A percentile compares a stretch with the other conserved stretches of the same genome.
Evolutionary conservation across 1,140 invertebrate genomes (phyloP).

Genomic region (Nebria ingens): DNA sequence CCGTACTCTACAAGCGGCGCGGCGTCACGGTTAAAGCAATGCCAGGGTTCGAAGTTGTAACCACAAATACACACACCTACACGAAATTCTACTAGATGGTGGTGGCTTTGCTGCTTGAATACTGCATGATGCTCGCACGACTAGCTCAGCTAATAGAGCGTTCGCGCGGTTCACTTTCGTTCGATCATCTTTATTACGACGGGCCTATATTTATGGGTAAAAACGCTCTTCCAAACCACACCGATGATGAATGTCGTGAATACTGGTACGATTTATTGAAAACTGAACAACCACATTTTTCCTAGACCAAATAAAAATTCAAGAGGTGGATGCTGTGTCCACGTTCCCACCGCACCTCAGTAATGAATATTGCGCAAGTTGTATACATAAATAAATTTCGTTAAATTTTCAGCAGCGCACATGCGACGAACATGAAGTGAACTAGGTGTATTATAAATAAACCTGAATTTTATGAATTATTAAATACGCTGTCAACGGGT

Average conservation of each 20-base stretch:
- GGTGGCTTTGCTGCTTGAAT: too few relatives aligned
- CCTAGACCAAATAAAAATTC: neutral
- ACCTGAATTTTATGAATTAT: too few relatives aligned
- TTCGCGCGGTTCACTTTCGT: neutral
- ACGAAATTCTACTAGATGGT: too few relatives aligned
- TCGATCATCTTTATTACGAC: neutral
- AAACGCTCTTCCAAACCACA: neutral
- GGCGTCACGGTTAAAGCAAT: too few relatives aligned
- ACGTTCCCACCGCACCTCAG: too few relatives aligned
- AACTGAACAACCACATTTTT: too few relatives aligned
- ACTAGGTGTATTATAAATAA: too few relatives aligned
- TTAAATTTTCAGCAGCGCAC: too few relatives aligned
- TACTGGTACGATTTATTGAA: too few relatives aligned
- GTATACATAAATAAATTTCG: slow-evolving; percentile 2
- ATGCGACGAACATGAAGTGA: too few relatives aligned
- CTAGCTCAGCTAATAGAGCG: neutral
- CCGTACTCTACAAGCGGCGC: too few relatives aligned
- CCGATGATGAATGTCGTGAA: neutral
- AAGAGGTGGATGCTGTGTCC: neutral
- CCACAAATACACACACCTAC: neutral
- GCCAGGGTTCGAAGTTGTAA: neutral
- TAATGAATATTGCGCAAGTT: slow-evolving; percentile 5
- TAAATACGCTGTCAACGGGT: too few relatives aligned
- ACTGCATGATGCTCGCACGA: neutral
- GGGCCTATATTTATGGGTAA: neutral